Percentiles rank a stretch among this genome's conserved stretches.
Evolutionary conservation across 1,140 invertebrate species (phyloP).

Genomic region (Dendroctonus valens): DNA sequence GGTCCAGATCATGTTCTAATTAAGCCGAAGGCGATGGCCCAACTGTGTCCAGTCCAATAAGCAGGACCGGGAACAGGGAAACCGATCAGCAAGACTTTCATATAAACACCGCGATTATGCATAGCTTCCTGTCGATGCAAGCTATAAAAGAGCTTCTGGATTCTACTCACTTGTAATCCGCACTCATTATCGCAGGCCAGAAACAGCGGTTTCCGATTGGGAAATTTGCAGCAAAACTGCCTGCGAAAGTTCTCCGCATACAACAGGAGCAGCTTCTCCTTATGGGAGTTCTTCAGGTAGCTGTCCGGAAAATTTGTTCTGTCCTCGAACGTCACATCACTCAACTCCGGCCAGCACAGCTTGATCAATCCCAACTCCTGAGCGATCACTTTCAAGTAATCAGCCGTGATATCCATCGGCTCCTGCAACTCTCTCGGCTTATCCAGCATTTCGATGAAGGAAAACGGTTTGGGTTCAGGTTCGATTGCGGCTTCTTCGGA

Average conservation of each 20-base stretch:
- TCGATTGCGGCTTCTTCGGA: background rate
- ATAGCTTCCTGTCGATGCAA: too few species aligned
- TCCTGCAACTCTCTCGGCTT: conserved; percentile 38
- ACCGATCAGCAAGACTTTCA: too few species aligned
- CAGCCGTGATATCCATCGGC: conserved; percentile 44
- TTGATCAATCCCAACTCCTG: conserved; percentile 54
- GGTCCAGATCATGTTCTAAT: too few species aligned
- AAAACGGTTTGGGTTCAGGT: conserved; percentile 34
- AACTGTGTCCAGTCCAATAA: too few species aligned
- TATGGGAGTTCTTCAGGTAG: conserved; percentile 70
- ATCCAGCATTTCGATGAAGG: conserved; percentile 44
- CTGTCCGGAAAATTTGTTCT: conserved; percentile 62
- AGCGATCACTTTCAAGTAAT: conserved; percentile 50
- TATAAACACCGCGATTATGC: too few species aligned
- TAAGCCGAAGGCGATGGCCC: too few species aligned
- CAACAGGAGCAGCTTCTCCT: conserved; percentile 74
- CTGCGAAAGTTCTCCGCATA: conserved; percentile 81
- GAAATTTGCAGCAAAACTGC: conserved; percentile 69
- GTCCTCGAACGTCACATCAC: conserved; percentile 54
- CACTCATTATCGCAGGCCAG: conserved; percentile 81
- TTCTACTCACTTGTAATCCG: conserved; percentile 48
- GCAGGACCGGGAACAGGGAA: too few species aligned
- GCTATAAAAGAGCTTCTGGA: background rate
- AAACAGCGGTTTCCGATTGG: conserved; percentile 68
- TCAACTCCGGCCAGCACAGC: conserved; percentile 56